phyloP scores from a whole-genome alignment of 2,888 invertebrate genomes.

The Sinelater perroti region DNA sequence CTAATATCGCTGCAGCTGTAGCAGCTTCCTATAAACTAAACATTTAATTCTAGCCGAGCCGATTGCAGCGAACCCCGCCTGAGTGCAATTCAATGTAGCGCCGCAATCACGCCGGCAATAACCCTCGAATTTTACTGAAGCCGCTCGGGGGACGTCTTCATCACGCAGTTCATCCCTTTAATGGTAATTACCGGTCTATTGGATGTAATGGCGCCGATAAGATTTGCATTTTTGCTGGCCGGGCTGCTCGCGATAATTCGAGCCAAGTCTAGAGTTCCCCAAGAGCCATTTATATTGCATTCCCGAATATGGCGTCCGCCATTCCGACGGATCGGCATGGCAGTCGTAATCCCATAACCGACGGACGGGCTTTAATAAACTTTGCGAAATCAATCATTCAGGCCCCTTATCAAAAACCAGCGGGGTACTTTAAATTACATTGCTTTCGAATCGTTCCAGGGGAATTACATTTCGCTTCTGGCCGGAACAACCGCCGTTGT shows the following conservation, averaged over 20 bases:
- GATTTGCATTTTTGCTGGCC: conserved; percentile 2
- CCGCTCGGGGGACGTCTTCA: conserved; percentile 15
- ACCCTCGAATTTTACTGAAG: conserved; percentile 41
- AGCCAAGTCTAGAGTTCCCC: too few relatives aligned
- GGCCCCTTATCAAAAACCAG: conserved; percentile 47
- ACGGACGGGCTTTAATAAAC: conserved; percentile 45
- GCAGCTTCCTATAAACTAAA: conserved; percentile 15
- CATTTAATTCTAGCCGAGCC: conserved; percentile 22
- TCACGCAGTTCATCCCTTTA: conserved; percentile 7
- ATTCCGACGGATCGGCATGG: conserved; percentile 20
- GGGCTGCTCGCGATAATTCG: too few relatives aligned
- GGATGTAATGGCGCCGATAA: not conserved
- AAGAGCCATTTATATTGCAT: conserved; percentile 10
- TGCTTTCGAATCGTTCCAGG: conserved; percentile 37
- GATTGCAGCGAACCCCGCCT: conserved; percentile 24
- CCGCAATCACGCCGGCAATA: conserved; percentile 38
- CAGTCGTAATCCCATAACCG: conserved; percentile 38
- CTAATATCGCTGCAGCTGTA: conserved; percentile 1
- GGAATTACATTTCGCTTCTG: conserved; percentile 44
- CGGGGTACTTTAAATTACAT: conserved; percentile 47
- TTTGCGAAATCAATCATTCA: conserved; percentile 48
- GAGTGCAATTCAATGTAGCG: conserved; percentile 40
- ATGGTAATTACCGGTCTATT: conserved; percentile 9
- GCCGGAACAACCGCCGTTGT: conserved; percentile 45
- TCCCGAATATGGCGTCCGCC: conserved; percentile 19